A percentile compares a stretch with the other conserved stretches of the same genome.
These are phyloP conservation scores for Carcharodon carcharias DNA, from an alignment of 2,797 vertebrate genomes.

Conservation along the genomic window DNA sequence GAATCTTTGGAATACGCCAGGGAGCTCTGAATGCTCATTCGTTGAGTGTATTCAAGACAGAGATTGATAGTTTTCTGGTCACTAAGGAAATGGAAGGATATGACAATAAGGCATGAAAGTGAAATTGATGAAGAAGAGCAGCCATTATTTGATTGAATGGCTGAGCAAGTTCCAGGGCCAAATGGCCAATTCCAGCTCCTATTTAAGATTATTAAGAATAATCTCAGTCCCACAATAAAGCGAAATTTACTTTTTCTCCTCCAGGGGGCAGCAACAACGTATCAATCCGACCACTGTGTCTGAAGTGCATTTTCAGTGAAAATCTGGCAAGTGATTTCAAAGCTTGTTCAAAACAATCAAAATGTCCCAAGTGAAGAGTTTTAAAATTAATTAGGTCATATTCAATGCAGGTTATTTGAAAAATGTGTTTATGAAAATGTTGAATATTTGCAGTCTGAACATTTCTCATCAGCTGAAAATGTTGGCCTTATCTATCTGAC, in stretches of 20 bases:
- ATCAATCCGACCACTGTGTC: neutral
- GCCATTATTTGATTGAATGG: neutral
- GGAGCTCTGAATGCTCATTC: neutral
- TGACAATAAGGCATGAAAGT: neutral
- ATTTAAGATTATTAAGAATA: neutral
- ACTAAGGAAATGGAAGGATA: neutral
- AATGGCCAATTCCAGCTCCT: neutral
- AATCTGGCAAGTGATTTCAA: neutral
- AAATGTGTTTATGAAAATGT: neutral
- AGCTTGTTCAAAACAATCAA: neutral
- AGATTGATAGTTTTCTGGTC: neutral
- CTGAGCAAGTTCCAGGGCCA: neutral
- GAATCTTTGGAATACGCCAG: neutral
- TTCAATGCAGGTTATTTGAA: neutral
- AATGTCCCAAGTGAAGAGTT: neutral
- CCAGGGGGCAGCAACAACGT: neutral
- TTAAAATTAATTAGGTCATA: neutral
- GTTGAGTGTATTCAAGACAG: neutral
- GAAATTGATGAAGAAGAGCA: neutral
- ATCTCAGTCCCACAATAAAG: neutral
- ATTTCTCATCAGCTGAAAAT: neutral
- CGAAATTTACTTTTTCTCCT: neutral
- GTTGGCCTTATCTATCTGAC: neutral
- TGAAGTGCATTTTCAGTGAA: neutral
- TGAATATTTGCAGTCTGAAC: neutral